These are phyloP conservation scores for Philopotamus ludificatus DNA, from an alignment of 1,140 invertebrate species.

Conservation along the genomic window DNA sequence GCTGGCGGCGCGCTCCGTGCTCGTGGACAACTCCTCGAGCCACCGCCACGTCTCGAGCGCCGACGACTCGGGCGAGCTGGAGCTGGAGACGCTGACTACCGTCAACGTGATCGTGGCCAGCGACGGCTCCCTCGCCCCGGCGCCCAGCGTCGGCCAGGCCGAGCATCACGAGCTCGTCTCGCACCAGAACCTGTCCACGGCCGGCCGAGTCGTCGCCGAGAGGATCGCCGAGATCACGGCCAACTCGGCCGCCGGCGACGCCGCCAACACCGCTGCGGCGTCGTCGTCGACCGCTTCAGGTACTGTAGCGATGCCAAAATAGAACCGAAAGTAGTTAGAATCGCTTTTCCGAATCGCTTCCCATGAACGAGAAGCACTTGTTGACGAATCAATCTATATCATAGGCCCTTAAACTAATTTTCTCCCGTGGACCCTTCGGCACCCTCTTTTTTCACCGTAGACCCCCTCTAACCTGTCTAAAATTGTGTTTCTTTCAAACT, in stretches of 20 bases:
- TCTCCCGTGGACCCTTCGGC: too few species aligned
- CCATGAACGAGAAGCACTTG: too few species aligned
- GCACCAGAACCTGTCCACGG: conserved; percentile 40
- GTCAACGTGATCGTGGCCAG: conserved; percentile 54
- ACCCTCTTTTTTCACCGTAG: too few species aligned
- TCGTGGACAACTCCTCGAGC: conserved; percentile 49
- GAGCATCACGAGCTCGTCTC: not conserved
- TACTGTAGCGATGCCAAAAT: too few species aligned
- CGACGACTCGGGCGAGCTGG: conserved; percentile 44
- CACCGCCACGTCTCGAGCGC: conserved; percentile 43
- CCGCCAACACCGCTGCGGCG: conserved; percentile 39
- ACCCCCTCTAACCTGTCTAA: too few species aligned
- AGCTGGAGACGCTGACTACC: conserved; percentile 52
- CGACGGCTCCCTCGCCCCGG: conserved; percentile 44
- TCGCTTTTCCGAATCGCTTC: too few species aligned
- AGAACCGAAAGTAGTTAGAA: too few species aligned
- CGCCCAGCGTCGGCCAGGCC: not conserved
- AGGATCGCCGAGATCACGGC: conserved; percentile 49
- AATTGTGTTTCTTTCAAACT: too few species aligned
- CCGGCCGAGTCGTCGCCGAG: conserved; percentile 50
- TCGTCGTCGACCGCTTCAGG: conserved; percentile 53
- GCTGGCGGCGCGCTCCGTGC: conserved; percentile 52
- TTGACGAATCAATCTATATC: too few species aligned
- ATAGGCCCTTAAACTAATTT: too few species aligned
- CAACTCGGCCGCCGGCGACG: conserved; percentile 42